Evolutionary conservation across 2,888 invertebrate genomes (phyloP).

Genomic region (Cybosia mesomella): DNA sequence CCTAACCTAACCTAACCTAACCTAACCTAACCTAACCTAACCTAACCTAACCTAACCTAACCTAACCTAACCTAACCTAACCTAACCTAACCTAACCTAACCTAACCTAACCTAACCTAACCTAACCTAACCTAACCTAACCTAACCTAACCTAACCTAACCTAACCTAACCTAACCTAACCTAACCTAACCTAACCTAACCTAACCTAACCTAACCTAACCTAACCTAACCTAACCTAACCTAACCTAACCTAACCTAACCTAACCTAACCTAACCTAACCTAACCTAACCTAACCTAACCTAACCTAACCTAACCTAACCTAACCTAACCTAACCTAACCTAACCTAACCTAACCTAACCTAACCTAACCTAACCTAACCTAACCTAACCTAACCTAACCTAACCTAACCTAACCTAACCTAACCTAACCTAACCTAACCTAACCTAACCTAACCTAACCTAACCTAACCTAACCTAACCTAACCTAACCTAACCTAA

Average conservation of each 20-base stretch:
- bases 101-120: slow-evolving; percentile 27
- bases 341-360: slow-evolving; percentile 31
- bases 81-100: slow-evolving; percentile 29
- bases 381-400: slow-evolving; percentile 31
- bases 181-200: slow-evolving; percentile 25
- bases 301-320: slow-evolving; percentile 31
- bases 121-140: slow-evolving; percentile 26
- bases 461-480: slow-evolving; percentile 32
- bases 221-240: slow-evolving; percentile 32
- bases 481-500: slow-evolving; percentile 32
- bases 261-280: slow-evolving; percentile 32
- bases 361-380: slow-evolving; percentile 31
- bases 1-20: slow-evolving; percentile 27
- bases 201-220: slow-evolving; percentile 29
- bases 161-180: slow-evolving; percentile 23
- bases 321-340: slow-evolving; percentile 31
- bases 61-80: slow-evolving; percentile 30
- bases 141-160: slow-evolving; percentile 25
- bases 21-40: slow-evolving; percentile 27
- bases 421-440: slow-evolving; percentile 31
- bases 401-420: slow-evolving; percentile 31
- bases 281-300: slow-evolving; percentile 31
- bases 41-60: slow-evolving; percentile 28
- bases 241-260: slow-evolving; percentile 31
- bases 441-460: slow-evolving; percentile 31